Base-by-base conservation (phyloP, 2,113 vertebrate genomes). In the Myocastor coypus region DNA sequence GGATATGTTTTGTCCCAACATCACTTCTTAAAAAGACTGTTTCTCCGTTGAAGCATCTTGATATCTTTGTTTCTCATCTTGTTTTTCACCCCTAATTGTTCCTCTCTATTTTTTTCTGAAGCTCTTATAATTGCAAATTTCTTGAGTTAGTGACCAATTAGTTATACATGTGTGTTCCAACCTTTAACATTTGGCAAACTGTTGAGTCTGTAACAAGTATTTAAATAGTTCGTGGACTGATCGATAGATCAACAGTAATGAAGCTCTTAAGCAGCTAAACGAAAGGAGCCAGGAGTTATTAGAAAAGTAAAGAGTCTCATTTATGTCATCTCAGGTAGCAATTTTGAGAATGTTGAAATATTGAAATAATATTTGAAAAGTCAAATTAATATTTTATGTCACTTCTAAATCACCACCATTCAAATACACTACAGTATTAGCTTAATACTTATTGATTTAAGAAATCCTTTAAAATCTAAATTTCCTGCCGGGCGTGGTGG, bases 351-450 rank as follows among this genome's bases (percentile, higher is more conserved):
- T 37, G 17, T 8, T 61, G n/a, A 94, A 94, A 64, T 63, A 90
- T 34, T 89, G 69, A 83, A 71, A 9, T 92, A 69, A 91, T 85
- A 94, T 46, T 86, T 94, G 24, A 22, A 71, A 37, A 88, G 59
- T 46, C n/a, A 88, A 88, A 91, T 82, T 88, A 87, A 61, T 87
- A 37, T 68, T 75, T 16, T 87, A 40, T 75, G 22, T 69, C 0
- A 63, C 78, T 85, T 92, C 69, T 82, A 94, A 69, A 59, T 82
- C 3, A 77, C 16, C 7, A 68, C 50, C 50, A 64, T 87, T 92
- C 46, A 94, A 77, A 64, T 71, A 46, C 34, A 71, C 61, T 86
- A 12, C 24, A 34, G 34, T 87, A 17, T 59, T 82, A 87, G 37
- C 6, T 42, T 85, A 87, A 89, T 9, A 86, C 75, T 86, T 92